A percentile compares a stretch with the other conserved stretches of the same genome.
phyloP scores from a whole-genome alignment of 23 tunicate genomes.

The Clavelina lepadiformis region DNA sequence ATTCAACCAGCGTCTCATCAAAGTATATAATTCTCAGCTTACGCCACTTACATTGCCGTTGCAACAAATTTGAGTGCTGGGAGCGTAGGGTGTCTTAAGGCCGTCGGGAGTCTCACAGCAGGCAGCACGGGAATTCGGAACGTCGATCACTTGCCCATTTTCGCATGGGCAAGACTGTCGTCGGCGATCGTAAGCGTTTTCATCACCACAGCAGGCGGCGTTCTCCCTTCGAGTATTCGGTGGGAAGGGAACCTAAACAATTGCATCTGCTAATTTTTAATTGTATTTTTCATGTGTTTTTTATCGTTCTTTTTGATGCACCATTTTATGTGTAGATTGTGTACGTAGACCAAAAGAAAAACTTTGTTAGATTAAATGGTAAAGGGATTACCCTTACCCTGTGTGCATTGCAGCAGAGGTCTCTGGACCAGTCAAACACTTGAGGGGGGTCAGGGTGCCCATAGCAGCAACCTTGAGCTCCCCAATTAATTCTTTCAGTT shows the following conservation, averaged over 20 bases:
- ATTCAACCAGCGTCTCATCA: not conserved
- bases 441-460: conserved; percentile 58
- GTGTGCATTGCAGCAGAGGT: conserved; percentile 58
- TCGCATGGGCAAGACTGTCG: conserved; percentile 69
- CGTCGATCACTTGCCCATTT: conserved; percentile 54
- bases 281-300: too few species aligned
- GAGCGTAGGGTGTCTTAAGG: conserved; percentile 33
- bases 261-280: too few species aligned
- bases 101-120: conserved; percentile 55
- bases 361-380: too few species aligned
- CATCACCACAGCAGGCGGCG: conserved; percentile 50
- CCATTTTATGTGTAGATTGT: too few species aligned
- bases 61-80: conserved; percentile 51
- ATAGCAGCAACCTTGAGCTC: conserved; percentile 61
- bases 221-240: not conserved
- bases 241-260: conserved; percentile 1
- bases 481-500: conserved; percentile 36
- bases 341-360: too few species aligned
- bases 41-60: conserved; percentile 36
- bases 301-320: too few species aligned
- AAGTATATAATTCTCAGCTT: not conserved
- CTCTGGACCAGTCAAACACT: conserved; percentile 22
- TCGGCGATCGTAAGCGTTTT: conserved; percentile 28
- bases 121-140: conserved; percentile 12
- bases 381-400: conserved; percentile 17